These are phyloP conservation scores for Callimorpha dominula DNA, from an alignment of 2,888 invertebrate genomes.

Conservation along the genomic window DNA sequence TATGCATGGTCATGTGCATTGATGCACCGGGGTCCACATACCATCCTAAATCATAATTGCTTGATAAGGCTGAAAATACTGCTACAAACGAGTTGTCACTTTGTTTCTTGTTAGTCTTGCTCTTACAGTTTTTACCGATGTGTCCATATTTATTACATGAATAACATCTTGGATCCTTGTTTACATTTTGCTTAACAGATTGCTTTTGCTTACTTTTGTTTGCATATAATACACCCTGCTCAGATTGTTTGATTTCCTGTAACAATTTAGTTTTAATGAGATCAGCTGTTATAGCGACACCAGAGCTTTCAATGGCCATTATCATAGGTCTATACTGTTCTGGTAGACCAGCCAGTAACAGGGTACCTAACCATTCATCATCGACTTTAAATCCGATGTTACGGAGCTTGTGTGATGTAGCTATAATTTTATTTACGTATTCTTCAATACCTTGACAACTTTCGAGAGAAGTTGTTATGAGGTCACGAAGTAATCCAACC, in stretches of 20 bases:
- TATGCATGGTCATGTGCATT: slow-evolving; percentile 28
- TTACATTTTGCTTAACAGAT: too few relatives aligned
- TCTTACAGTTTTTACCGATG: too few relatives aligned
- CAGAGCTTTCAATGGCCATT: slow-evolving; percentile 1
- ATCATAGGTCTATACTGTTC: background rate
- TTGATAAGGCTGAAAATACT: slow-evolving; percentile 23
- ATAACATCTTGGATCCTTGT: too few relatives aligned
- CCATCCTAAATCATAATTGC: slow-evolving; percentile 17
- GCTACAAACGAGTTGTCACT: too few relatives aligned
- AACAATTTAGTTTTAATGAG: too few relatives aligned
- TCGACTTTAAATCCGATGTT: slow-evolving; percentile 19
- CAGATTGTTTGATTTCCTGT: too few relatives aligned
- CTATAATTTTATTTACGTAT: slow-evolving; percentile 20
- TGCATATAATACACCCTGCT: too few relatives aligned
- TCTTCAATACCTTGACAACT: slow-evolving; percentile 21
- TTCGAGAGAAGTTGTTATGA: too few relatives aligned
- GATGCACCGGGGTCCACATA: slow-evolving; percentile 37
- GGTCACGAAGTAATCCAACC: too few relatives aligned
- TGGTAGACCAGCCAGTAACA: slow-evolving; percentile 12
- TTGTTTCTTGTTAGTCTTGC: too few relatives aligned
- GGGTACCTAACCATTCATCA: slow-evolving; percentile 21
- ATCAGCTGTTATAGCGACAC: background rate
- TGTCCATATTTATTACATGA: too few relatives aligned
- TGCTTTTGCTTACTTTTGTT: too few relatives aligned
- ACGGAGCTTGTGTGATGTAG: slow-evolving; percentile 11